Conservation (phyloP, 2,888 invertebrate genomes). For the Eueremaeus valkanovi region DNA sequence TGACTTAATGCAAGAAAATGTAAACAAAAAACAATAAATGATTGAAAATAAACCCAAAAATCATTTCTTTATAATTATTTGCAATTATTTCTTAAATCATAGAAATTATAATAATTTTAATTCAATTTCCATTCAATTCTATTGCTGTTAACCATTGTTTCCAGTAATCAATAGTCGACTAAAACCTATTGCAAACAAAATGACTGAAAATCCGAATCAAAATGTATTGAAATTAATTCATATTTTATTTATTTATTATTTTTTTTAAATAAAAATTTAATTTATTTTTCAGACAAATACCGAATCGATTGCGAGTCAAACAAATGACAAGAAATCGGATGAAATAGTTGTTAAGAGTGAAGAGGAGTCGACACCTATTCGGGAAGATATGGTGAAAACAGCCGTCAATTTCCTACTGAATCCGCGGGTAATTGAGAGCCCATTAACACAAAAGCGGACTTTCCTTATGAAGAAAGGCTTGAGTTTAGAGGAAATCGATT, state of each 20-base stretch:
- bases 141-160: too few relatives aligned
- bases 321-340: background rate
- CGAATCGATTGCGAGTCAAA: slow-evolving; percentile 13
- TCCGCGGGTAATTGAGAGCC: slow-evolving; percentile 37
- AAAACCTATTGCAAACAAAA: background rate
- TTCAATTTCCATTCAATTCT: too few relatives aligned
- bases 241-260: too few relatives aligned
- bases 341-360: background rate
- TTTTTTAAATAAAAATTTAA: background rate
- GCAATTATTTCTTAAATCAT: background rate
- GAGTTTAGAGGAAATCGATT: slow-evolving; percentile 42
- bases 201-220: background rate
- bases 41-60: background rate
- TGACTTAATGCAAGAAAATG: too few relatives aligned
- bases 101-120: background rate
- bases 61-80: background rate
- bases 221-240: background rate
- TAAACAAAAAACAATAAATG: background rate
- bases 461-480: slow-evolving; percentile 44
- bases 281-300: background rate
- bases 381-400: slow-evolving; percentile 40
- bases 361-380: background rate
- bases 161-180: too few relatives aligned
- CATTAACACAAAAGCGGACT: slow-evolving; percentile 37
- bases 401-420: slow-evolving; percentile 43